A percentile compares a stretch with the other conserved stretches of the same genome.
Conservation (phyloP, 2,113 vertebrate genomes). For the Sturnus vulgaris region DNA sequence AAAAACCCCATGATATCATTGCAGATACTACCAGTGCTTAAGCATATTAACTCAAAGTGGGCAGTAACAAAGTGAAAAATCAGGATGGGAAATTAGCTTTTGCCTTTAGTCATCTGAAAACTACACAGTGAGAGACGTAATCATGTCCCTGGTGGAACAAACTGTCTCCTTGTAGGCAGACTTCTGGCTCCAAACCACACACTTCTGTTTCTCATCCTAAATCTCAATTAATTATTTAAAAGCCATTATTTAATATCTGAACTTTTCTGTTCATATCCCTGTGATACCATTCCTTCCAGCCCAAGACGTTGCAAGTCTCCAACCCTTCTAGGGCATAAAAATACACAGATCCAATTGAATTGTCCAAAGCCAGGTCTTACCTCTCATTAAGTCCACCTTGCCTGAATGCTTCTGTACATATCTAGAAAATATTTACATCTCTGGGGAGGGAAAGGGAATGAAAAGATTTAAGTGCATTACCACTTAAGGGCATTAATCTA, state of each 20-base stretch:
- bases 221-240: background rate
- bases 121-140: background rate
- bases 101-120: background rate
- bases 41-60: background rate
- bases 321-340: background rate
- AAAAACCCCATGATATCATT: background rate
- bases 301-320: background rate
- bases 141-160: background rate
- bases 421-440: background rate
- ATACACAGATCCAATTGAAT: fast-evolving
- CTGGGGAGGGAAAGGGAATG: background rate
- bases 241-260: background rate
- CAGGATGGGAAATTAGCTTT: background rate
- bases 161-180: background rate
- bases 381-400: background rate
- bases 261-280: background rate
- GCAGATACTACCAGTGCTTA: background rate
- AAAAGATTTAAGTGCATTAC: background rate
- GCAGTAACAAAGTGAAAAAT: background rate
- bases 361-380: background rate
- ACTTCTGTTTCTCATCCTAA: background rate
- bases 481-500: background rate
- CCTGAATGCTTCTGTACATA: background rate
- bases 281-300: background rate
- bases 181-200: background rate